Evolutionary conservation across 2,888 invertebrate species (phyloP), one percentile per base, ranked within the genome.

Genomic region (Eremobia ochroleuca): DNA sequence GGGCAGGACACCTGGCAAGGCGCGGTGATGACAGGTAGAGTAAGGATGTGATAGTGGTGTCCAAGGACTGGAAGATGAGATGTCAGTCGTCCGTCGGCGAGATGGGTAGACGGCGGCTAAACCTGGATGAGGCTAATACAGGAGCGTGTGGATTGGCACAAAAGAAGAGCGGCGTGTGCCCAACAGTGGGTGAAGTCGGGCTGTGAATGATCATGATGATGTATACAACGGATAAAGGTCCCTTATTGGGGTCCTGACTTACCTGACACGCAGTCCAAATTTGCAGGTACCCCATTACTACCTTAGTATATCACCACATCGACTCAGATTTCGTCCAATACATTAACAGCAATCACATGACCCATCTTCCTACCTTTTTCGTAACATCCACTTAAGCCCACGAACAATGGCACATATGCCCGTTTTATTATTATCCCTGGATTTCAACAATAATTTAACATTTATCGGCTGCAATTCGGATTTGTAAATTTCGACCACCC

Each of bases 401-500:
- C 86, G 76, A 86, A 87, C 87, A 88, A 85, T 78, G 69, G 76
- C 61, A 78, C 28, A 73, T 65, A 74, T 81, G 64, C 70, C 61
- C 40, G 25, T 80, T 83, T 79, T 87, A 85, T 81, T 74, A 76
- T 83, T 77, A 78, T 85, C 75, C 46, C 40, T 75, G 76, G 67
- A 78, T 77, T 86, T 76, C 28, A 79, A 85, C 76, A 87, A 87
- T 82, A 88, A 81, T 72, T 85, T 85, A 58, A 37, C 40, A 72
- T 88, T 88, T 88, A 88, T 88, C 76, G 81, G 66, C 43, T 66
- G 69, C 61, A 76, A 75, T 84, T 84, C 71, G 73, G 71, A 66
- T 80, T 81, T 79, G 70, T 83, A 78, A 88, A 85, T 76, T 67
- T 76, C 81, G 88, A 87, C 88, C 88, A 88, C 88, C 87, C 88